Conservation (phyloP, 2,888 invertebrate species). For the Drosophila differens region DNA sequence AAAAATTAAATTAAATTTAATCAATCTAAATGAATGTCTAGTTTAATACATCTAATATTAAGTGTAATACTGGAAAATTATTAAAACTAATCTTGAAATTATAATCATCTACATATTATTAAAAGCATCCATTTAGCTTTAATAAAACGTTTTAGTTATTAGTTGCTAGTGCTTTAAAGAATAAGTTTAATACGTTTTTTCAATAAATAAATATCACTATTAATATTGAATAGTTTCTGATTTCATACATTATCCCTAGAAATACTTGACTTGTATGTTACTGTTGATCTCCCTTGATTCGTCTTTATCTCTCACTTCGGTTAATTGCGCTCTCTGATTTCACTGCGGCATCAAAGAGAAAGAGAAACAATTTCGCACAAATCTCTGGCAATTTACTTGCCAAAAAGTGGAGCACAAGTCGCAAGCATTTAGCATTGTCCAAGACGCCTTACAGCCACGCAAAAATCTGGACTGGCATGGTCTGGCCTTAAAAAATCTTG, state of each 20-base stretch:
- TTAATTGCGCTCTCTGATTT: conserved; percentile 36
- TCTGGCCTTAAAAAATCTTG: conserved; percentile 39
- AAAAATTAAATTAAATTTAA: too few species aligned
- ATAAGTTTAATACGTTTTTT: not conserved
- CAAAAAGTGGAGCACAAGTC: conserved; percentile 61
- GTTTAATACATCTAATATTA: too few species aligned
- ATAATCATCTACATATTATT: not conserved
- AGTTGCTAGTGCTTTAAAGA: not conserved
- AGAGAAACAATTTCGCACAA: conserved; percentile 22
- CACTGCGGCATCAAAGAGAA: conserved; percentile 26
- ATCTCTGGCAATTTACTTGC: conserved; percentile 55
- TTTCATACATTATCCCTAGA: not conserved
- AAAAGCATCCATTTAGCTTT: not conserved
- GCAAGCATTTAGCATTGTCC: conserved; percentile 64
- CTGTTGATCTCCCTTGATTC: not conserved
- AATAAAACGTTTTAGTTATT: not conserved
- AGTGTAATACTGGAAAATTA: too few species aligned
- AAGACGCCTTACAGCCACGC: conserved; percentile 48
- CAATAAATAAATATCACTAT: not conserved
- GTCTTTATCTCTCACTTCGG: not conserved
- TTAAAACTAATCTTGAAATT: not conserved
- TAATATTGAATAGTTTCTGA: not conserved
- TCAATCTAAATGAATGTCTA: not conserved
- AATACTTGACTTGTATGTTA: not conserved
- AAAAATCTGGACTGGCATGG: conserved; percentile 13